Evolutionary conservation across 2,888 invertebrate genomes (phyloP).

Genomic region (Drosophila ochracea): DNA sequence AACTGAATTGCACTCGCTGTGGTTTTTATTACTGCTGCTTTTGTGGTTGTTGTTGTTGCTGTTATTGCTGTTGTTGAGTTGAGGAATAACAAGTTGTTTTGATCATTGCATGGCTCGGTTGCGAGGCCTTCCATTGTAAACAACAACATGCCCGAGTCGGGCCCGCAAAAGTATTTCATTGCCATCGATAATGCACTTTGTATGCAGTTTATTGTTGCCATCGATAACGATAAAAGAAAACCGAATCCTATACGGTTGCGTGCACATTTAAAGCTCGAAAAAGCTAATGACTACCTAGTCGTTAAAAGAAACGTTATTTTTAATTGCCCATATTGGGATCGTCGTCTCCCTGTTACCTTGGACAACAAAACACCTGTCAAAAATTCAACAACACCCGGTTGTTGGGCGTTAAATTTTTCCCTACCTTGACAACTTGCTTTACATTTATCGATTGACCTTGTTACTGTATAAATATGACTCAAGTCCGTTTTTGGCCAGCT

Average conservation of each 20-base stretch:
- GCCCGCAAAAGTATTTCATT: conserved; percentile 69
- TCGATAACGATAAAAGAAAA: conserved; percentile 54
- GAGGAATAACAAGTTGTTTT: conserved; percentile 76
- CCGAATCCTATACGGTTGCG: conserved; percentile 34
- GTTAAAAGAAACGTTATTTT: conserved; percentile 49
- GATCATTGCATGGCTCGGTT: conserved; percentile 61
- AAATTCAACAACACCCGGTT: conserved; percentile 61
- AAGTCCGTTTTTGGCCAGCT: conserved; percentile 44
- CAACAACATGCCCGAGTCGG: conserved; percentile 39
- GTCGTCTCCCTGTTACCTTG: conserved; percentile 58
- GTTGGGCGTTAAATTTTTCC: conserved; percentile 61
- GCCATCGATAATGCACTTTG: conserved; percentile 53
- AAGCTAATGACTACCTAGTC: conserved; percentile 38
- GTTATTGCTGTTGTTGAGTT: conserved; percentile 36
- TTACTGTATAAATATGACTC: conserved; percentile 73
- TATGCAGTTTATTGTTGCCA: conserved; percentile 25
- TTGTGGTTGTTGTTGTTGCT: conserved; percentile 28
- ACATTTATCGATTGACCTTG: conserved; percentile 79
- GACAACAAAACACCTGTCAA: conserved; percentile 68
- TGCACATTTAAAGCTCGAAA: conserved; percentile 38
- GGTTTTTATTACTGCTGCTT: conserved; percentile 35
- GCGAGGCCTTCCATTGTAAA: conserved; percentile 55
- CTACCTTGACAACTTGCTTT: conserved; percentile 69
- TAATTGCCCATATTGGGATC: conserved; percentile 27
- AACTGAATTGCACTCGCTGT: conserved; percentile 46